phyloP scores from a whole-genome alignment of 2,797 vertebrate species.

The Distichodus sexfasciatus region DNA sequence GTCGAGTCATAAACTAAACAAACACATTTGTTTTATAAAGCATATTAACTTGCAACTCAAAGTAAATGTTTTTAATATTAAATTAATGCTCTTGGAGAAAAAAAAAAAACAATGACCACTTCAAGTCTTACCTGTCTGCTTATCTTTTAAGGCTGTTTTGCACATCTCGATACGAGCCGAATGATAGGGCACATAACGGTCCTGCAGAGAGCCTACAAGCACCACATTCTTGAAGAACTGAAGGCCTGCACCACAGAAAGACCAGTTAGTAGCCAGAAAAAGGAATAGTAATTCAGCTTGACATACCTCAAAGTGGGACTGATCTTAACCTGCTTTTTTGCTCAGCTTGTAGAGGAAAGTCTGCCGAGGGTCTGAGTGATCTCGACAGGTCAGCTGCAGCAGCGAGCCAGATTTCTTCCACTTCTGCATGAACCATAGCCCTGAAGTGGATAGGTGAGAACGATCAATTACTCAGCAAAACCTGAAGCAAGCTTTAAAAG shows the following conservation, averaged over 20 bases:
- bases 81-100: too few relatives aligned
- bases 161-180: constrained; percentile 99
- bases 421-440: constrained; percentile 99
- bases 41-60: too few relatives aligned
- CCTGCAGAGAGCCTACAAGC: constrained; percentile 94
- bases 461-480: neutral
- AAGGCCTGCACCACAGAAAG: constrained; percentile 75
- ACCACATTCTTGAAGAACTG: constrained; percentile 97
- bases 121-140: constrained; percentile 87
- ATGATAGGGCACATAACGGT: constrained; percentile 98
- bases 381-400: constrained; percentile 92
- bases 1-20: too few relatives aligned
- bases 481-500: neutral
- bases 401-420: constrained; percentile 99
- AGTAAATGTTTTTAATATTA: too few relatives aligned
- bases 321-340: constrained; percentile 88
- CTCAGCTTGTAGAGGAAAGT: constrained; percentile 99
- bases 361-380: constrained; percentile 96
- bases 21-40: too few relatives aligned
- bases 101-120: neutral
- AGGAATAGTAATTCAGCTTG: neutral
- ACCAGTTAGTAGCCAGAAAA: neutral
- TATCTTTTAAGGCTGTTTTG: constrained; percentile 98
- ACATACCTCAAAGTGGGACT: neutral
- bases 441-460: constrained; percentile 59